Base-by-base conservation (phyloP, 2,797 vertebrate species). In the Lophius americanus region DNA sequence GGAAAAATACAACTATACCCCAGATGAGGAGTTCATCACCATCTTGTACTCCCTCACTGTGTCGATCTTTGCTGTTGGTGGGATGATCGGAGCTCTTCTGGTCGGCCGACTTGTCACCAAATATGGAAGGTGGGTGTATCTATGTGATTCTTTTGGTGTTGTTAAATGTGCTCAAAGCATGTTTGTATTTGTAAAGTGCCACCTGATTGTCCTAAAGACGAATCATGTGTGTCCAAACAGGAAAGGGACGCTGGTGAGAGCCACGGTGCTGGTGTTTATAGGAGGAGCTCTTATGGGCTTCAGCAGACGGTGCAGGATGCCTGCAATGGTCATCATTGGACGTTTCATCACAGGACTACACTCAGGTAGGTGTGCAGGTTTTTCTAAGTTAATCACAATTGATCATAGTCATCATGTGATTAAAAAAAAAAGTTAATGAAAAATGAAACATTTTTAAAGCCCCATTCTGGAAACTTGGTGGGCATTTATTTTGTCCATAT, bases 11-110 rank as follows among this genome's bases (percentile, higher is more conserved):
- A 88, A 93, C 4, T 87, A 79, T 0, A 73, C 72, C 63, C 79
- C 94, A 65, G 85, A 82, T 2, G 84, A 91, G 0, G 70, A 81
- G 0, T 38, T 53, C 32, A 78, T 95, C 55, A 96, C 94, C 0
- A 59, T 96, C 41, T 76, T 97, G 53, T 97, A 96, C 70, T 95
- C 96, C 0, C 75, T 96, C 83, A 96, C 96, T 0, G 95, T 97
- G 70, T 96, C 96, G 6, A 70, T 96, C 85, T 98, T 97, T 8
- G 95, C 96, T 11, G 87, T 97, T 53, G 96, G 97, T 0, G 95
- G 96, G 42, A 89, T 96, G 85, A 10, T 85, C 7, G 96, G 96
- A 5, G 93, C 96, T 0, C 68, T 97, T 56, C 70, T 94, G 6
- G 96, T 96, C 4, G 94, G 95, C 53, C 67, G 70, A 50, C 93